Conservation (phyloP, 2,113 vertebrate species). For the Hemiscyllium ocellatum region DNA sequence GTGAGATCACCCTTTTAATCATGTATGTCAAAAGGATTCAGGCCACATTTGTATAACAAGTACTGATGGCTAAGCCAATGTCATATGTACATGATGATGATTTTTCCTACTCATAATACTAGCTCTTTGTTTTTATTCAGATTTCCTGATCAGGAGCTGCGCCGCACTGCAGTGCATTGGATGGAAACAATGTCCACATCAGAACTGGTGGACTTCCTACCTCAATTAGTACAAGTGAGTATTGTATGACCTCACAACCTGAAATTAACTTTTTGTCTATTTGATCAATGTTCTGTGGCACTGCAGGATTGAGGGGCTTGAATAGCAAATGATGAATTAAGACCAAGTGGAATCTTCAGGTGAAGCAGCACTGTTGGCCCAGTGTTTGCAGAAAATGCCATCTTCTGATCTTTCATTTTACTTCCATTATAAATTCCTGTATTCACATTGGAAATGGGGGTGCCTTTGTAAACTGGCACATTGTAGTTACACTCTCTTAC, state of each 20-base stretch:
- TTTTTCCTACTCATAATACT: background rate
- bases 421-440: background rate
- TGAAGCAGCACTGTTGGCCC: background rate
- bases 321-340: background rate
- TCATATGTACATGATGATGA: background rate
- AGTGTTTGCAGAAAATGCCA: background rate
- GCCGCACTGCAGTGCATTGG: constrained; percentile 87
- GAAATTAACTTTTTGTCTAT: background rate
- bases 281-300: background rate
- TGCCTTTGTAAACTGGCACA: background rate
- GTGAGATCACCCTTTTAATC: background rate
- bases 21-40: background rate
- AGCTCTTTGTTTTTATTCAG: constrained; percentile 49
- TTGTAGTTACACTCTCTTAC: background rate
- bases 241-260: background rate
- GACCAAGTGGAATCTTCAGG: background rate
- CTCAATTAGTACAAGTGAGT: constrained; percentile 87
- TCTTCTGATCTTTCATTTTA: background rate
- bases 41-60: background rate
- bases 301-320: background rate
- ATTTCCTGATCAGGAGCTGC: constrained; percentile 91
- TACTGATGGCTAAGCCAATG: background rate
- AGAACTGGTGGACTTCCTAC: constrained; percentile 88
- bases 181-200: constrained; percentile 85
- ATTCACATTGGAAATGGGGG: background rate